These are phyloP conservation scores for Gnathonemus longibarbis DNA, from an alignment of 2,113 vertebrate species.

Conservation along the genomic window DNA sequence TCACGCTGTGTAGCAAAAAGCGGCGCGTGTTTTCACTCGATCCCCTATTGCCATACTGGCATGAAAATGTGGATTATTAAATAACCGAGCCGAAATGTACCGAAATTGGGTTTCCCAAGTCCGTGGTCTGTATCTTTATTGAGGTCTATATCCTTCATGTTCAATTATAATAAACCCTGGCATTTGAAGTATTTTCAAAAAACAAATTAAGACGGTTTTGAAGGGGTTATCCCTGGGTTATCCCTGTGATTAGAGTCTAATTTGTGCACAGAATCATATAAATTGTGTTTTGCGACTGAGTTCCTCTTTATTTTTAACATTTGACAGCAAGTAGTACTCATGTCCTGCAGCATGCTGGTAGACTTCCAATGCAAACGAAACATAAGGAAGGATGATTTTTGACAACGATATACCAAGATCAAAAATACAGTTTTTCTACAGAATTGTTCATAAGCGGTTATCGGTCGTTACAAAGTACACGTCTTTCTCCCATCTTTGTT, in stretches of 20 bases:
- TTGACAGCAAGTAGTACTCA: background rate
- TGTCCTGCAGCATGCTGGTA: background rate
- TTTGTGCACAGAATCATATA: background rate
- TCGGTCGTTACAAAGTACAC: background rate
- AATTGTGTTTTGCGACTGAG: background rate
- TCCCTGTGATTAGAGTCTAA: background rate
- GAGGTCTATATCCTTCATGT: background rate
- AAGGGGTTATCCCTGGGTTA: background rate
- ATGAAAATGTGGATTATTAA: background rate
- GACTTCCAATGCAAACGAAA: background rate
- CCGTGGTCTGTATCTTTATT: background rate
- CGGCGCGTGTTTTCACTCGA: background rate
- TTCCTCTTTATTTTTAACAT: background rate
- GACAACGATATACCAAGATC: background rate
- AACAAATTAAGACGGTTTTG: background rate
- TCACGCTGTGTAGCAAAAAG: background rate
- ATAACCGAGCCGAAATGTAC: background rate
- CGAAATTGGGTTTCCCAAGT: background rate
- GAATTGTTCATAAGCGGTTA: too few relatives aligned
- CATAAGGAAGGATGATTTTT: background rate
- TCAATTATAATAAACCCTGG: background rate
- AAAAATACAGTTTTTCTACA: background rate
- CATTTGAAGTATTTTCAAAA: background rate
- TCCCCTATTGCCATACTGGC: background rate
- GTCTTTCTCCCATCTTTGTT: background rate